Evolutionary conservation across 2,113 vertebrate genomes (phyloP).

Genomic region (Crotalus tigris): DNA sequence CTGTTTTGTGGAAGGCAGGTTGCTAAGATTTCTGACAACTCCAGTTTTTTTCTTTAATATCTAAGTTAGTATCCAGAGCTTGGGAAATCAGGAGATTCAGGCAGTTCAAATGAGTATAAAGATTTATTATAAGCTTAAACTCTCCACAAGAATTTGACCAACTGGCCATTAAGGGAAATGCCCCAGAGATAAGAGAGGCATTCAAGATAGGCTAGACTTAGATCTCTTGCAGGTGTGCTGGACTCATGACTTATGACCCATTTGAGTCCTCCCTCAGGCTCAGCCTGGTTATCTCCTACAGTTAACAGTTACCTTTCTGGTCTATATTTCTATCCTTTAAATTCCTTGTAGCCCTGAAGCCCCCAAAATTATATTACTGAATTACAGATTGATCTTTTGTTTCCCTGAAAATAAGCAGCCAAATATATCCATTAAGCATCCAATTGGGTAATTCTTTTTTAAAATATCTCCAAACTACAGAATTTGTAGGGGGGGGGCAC

Average conservation of each 20-base stretch:
- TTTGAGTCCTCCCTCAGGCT: not conserved
- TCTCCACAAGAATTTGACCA: not conserved
- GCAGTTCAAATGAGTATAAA: not conserved
- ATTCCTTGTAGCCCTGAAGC: not conserved
- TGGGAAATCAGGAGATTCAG: not conserved
- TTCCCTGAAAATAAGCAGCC: constrained; percentile 35
- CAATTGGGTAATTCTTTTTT: constrained; percentile 60
- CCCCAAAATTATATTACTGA: not conserved
- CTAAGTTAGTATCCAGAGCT: not conserved
- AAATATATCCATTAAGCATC: constrained; percentile 50
- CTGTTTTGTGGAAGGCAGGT: constrained; percentile 53
- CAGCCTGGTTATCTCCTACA: not conserved
- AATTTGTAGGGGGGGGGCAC: not conserved
- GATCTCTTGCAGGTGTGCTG: not conserved
- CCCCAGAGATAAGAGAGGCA: not conserved
- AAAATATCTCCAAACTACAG: constrained; percentile 39
- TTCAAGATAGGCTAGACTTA: not conserved
- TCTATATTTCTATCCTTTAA: not conserved
- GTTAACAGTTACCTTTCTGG: not conserved
- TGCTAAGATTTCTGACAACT: constrained; percentile 62
- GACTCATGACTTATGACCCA: not conserved
- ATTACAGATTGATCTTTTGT: not conserved
- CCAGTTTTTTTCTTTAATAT: not conserved
- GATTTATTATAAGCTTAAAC: not conserved
- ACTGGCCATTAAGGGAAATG: not conserved